Evolutionary conservation across 1,140 invertebrate genomes (phyloP).

Genomic region (Agrilus planipennis): DNA sequence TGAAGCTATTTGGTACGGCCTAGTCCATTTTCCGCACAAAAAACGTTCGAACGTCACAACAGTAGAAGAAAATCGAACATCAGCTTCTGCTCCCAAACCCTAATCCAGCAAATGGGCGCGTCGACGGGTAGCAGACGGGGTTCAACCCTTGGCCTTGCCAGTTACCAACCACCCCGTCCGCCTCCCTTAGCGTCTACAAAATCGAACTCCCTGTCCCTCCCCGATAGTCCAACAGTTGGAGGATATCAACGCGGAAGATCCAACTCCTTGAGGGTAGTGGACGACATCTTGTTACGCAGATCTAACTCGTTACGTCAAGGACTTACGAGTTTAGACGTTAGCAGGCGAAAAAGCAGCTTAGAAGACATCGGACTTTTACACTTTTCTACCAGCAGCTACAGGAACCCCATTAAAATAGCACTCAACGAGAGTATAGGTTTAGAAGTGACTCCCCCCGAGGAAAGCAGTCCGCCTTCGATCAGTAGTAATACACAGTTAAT

Average conservation of each 20-base stretch:
- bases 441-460: conserved; percentile 65
- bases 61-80: conserved; percentile 82
- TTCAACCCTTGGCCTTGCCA: conserved; percentile 46
- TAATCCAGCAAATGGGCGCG: conserved; percentile 51
- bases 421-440: conserved; percentile 75
- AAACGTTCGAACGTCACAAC: conserved; percentile 85
- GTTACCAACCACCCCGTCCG: conserved; percentile 52
- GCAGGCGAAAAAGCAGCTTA: conserved; percentile 62
- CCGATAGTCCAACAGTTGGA: conserved; percentile 71
- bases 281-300: conserved; percentile 69
- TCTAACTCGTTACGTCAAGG: conserved; percentile 76
- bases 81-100: conserved; percentile 68
- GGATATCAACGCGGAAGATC: conserved; percentile 65
- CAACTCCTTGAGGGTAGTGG: conserved; percentile 71
- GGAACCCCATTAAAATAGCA: conserved; percentile 69
- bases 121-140: conserved; percentile 40
- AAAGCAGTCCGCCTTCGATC: conserved; percentile 39
- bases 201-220: conserved; percentile 75
- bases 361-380: conserved; percentile 77
- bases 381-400: conserved; percentile 46
- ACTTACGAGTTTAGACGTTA: conserved; percentile 41
- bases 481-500: conserved; percentile 44
- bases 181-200: conserved; percentile 69
- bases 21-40: conserved; percentile 84
- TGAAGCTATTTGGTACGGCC: conserved; percentile 72